Conservation (phyloP, 2,888 invertebrate species). For the Himalopsyche kuldschensis region DNA sequence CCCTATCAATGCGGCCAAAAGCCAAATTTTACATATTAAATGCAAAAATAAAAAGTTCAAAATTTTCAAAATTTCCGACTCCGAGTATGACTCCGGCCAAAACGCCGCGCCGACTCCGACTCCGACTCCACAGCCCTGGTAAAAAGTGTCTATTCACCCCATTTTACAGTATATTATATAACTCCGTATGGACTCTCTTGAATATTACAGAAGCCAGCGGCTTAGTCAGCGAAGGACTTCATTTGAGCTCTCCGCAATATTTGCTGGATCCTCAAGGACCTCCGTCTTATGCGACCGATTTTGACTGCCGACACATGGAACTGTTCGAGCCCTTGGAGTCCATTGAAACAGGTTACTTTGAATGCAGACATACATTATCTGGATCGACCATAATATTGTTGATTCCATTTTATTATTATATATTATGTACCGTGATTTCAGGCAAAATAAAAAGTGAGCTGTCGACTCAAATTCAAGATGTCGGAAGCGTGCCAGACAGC, state of each 20-base stretch:
- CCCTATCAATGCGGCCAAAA: no score
- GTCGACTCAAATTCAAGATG: neutral
- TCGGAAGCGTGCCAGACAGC: neutral
- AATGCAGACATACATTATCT: neutral
- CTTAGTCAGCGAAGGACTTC: neutral
- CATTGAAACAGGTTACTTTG: conserved; percentile 18
- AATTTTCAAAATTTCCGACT: no score
- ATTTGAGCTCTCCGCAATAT: conserved; percentile 9
- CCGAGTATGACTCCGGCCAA: no score
- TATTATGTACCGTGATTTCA: neutral
- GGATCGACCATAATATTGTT: neutral
- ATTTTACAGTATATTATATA: neutral
- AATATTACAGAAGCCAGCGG: conserved; percentile 9
- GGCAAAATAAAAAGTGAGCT: conserved; percentile 13
- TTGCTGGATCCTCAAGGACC: conserved; percentile 23
- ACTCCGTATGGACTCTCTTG: neutral
- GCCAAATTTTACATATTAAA: no score
- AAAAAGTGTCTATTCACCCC: no score
- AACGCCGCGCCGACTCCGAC: no score
- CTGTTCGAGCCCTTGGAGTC: conserved; percentile 22
- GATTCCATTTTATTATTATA: neutral
- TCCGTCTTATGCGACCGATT: conserved; percentile 15
- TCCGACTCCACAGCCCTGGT: no score
- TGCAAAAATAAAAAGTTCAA: no score
- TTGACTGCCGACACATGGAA: conserved; percentile 17